phyloP scores from a whole-genome alignment of 2,888 invertebrate genomes.

The Branchipolynoe longqiensis region DNA sequence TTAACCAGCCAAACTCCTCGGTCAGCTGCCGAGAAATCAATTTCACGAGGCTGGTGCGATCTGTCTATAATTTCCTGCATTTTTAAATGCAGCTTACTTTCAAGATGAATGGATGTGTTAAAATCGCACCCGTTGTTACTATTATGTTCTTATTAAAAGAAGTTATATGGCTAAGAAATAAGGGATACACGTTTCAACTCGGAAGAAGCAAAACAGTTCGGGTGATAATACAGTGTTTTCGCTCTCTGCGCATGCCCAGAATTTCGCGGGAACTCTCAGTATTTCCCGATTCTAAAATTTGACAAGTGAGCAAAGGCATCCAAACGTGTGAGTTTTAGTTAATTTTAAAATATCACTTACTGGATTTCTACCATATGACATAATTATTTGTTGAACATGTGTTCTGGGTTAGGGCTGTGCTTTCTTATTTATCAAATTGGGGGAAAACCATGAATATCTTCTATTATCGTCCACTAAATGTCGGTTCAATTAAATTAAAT shows the following conservation, averaged over 20 bases:
- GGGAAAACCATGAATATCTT: too few relatives aligned
- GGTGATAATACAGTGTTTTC: conserved; percentile 7
- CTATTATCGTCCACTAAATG: too few relatives aligned
- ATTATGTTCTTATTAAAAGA: background rate
- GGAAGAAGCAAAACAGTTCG: background rate
- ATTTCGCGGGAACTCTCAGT: conserved; percentile 33
- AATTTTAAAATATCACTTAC: too few relatives aligned
- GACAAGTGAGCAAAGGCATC: too few relatives aligned
- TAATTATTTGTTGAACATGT: too few relatives aligned
- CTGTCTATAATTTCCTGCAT: conserved; percentile 67
- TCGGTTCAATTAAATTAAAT: too few relatives aligned
- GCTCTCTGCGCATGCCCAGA: conserved; percentile 23
- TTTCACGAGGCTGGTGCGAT: conserved; percentile 73
- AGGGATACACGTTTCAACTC: background rate
- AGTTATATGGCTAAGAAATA: too few relatives aligned
- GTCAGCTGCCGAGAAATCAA: conserved; percentile 93
- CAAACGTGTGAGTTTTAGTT: too few relatives aligned
- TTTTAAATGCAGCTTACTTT: too few relatives aligned
- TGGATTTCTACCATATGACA: too few relatives aligned
- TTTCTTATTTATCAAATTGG: too few relatives aligned
- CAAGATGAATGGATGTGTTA: background rate
- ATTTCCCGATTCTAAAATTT: background rate
- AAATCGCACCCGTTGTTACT: background rate
- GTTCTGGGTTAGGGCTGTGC: too few relatives aligned
- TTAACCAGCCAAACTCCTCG: conserved; percentile 98